Evolutionary conservation across 2,888 invertebrate species (phyloP).

Genomic region (Drosophila paramelanica): DNA sequence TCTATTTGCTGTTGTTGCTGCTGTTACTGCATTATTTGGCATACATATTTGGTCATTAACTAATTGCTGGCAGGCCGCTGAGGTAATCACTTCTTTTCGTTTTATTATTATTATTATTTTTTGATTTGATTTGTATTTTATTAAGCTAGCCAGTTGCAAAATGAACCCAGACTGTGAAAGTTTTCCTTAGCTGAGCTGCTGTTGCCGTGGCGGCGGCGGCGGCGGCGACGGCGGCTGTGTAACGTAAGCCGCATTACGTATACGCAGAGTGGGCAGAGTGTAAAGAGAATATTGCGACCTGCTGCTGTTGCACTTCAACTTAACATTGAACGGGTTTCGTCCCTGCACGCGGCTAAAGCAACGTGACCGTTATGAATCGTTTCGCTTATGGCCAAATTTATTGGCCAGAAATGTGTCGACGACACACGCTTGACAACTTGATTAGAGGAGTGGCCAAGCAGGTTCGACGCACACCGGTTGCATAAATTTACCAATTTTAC

Average conservation of each 20-base stretch:
- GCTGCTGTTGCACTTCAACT: constrained; percentile 66
- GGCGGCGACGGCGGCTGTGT: constrained; percentile 28
- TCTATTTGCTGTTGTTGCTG: constrained; percentile 22
- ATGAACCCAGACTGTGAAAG: constrained; percentile 62
- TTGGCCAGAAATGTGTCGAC: constrained; percentile 62
- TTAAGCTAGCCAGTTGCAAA: constrained; percentile 48
- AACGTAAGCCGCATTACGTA: constrained; percentile 59
- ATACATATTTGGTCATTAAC: constrained; percentile 80
- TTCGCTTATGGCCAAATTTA: constrained; percentile 35
- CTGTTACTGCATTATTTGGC: constrained; percentile 59
- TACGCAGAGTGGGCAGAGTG: constrained; percentile 61
- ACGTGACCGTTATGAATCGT: constrained; percentile 35
- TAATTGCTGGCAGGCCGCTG: constrained; percentile 66
- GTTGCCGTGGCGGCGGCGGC: constrained; percentile 4
- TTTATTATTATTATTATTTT: neutral
- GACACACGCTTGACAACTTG: constrained; percentile 66
- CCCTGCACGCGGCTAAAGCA: constrained; percentile 49
- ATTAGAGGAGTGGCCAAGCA: constrained; percentile 51
- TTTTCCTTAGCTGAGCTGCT: constrained; percentile 14
- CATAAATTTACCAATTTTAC: constrained; percentile 77
- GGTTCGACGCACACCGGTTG: constrained; percentile 61
- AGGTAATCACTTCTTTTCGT: constrained; percentile 61
- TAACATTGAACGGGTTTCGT: constrained; percentile 69
- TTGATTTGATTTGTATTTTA: constrained; percentile 1
- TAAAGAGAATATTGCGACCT: neutral